A percentile compares a stretch with the other conserved stretches of the same genome.
Conservation (phyloP, 1,140 invertebrate genomes). For the Rhizoglyphus robini region DNA sequence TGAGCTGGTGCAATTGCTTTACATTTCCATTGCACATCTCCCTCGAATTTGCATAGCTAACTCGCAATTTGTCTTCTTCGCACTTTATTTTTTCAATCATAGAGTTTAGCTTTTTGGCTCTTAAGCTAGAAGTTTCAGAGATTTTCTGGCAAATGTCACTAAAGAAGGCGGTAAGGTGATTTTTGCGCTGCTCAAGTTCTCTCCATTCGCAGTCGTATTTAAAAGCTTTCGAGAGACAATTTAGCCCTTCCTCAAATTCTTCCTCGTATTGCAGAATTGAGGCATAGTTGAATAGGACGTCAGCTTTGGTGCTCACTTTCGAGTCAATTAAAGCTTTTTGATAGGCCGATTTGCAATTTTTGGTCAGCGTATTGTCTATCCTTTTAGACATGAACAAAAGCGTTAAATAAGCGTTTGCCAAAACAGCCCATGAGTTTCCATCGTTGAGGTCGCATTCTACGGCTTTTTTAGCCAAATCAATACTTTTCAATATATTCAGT, state of each 20-base stretch:
- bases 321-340: conserved; percentile 52
- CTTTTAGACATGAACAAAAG: conserved; percentile 53
- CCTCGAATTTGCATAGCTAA: neutral
- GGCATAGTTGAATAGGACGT: conserved; percentile 72
- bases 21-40: conserved; percentile 42
- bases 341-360: conserved; percentile 63
- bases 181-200: conserved; percentile 45
- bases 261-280: conserved; percentile 72
- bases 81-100: neutral
- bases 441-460: conserved; percentile 59
- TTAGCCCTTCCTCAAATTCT: conserved; percentile 51
- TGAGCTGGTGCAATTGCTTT: conserved; percentile 43
- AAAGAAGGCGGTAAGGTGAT: conserved; percentile 51
- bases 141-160: conserved; percentile 45
- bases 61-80: neutral
- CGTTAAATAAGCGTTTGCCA: conserved; percentile 71
- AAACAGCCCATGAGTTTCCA: conserved; percentile 65
- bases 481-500: conserved; percentile 52
- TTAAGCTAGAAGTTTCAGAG: conserved; percentile 40
- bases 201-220: conserved; percentile 59
- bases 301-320: conserved; percentile 53
- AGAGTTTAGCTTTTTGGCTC: conserved; percentile 36
- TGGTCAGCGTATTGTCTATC: conserved; percentile 49
- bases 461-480: conserved; percentile 67
- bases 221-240: conserved; percentile 50